Evolutionary conservation across 2,797 vertebrate species (phyloP), one percentile per base, ranked within the genome.

Genomic region (Austrolebias charrua): DNA sequence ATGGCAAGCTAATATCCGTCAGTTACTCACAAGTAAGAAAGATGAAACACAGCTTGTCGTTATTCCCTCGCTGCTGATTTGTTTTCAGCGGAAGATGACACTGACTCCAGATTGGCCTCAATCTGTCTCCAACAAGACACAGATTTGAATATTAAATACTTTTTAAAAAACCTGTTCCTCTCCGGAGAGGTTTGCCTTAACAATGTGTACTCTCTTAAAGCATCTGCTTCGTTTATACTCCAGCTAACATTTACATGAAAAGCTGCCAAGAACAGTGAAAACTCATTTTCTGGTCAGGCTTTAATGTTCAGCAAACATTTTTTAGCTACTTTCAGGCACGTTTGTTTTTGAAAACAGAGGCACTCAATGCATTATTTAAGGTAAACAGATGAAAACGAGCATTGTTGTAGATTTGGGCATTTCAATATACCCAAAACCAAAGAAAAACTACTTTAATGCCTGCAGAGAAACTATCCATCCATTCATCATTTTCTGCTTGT

Each of bases 1-100:
- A 94, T 93, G 91, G 95, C 93, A 94, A 93, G 95, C 95, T 95
- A 95, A 94, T 92, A 94, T 90, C 92, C 88, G 91, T 93, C 93
- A 95, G 95, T 95, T 94, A 95, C 87, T 91, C 91, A 89, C 78
- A 92, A 93, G 93, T 93, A 94, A 94, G 91, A 91, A 93, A 92
- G 92, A 92, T 91, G 94, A 93, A 93, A 92, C 89, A 79, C 80
- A 82, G 92, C 91, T 93, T 91, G 76, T 89, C 86, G 89, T 94
- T 93, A 93, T 94, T 93, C 94, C 88, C 91, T 92, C 87, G 94
- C 92, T 92, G 92, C 93, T 91, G 93, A 92, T 94, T 94, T 86
- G 90, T 94, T 93, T 38, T 92, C 86, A 80, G 88, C 40, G 6
- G 33, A 60, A 70, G 75, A 79, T 73, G 83, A 82, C 84, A 80